Base-by-base conservation (phyloP, 2,113 vertebrate genomes). In the Conger conger region DNA sequence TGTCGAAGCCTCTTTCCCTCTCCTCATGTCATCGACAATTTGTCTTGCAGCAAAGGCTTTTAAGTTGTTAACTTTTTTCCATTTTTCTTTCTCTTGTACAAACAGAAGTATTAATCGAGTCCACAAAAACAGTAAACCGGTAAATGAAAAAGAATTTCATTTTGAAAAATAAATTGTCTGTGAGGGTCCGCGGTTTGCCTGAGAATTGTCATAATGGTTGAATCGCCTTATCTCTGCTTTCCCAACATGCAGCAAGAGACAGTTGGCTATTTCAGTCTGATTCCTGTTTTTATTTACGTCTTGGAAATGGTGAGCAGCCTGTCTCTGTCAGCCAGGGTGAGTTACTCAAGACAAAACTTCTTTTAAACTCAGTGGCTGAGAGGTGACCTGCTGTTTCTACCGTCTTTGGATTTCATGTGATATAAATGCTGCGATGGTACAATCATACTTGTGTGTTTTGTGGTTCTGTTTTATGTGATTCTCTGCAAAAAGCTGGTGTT, bases 51-150 rank as follows among this genome's bases (percentile, higher is more conserved):
- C 68, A 50, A 2, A 73, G 45, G 42, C 45, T 81, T 81, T 53
- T 42, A 30, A 53, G 40, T 81, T 81, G 40, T 45, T 73, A 33
- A 73, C 68, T 42, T 50, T 81, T 53, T 53, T 27, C 42, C 45
- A 81, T 73, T 73, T 73, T 73, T 30, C 68, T 33, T 20, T 81
- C 40, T n/a, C 30, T 45, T 23, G 79, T 73, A 33, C 68, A 73
- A 53, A 81, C 79, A 50, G 36, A 79, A 79, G 38, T 73, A 79
- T 79, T 42, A 79, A 38, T 42, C 38, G 78, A 79, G 36, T 42
- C 78, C 42, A 38, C 78, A 79, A 42, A 79, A 81, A 50, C 27
- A 45, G 40, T 30, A 27, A 53, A 50, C 4, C 45, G 23, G n/a
- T 73, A 27, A 79, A 42, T 40, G 78, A 42, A 42, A 38, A 38